These are phyloP conservation scores for Nasonia vitripennis DNA, from an alignment of 1,140 invertebrate genomes.

Conservation along the genomic window DNA sequence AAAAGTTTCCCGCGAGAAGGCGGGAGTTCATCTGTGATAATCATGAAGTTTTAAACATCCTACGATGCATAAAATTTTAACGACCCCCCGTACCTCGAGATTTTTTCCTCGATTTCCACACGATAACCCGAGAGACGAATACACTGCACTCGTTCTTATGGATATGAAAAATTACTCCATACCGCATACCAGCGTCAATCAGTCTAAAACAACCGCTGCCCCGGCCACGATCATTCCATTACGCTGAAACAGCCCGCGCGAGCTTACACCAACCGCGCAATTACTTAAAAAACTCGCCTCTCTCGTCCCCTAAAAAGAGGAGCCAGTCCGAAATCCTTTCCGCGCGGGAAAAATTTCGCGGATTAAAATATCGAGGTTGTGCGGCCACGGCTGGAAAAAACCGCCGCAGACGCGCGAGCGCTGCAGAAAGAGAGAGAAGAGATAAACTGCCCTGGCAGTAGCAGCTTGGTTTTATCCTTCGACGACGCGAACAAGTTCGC, in stretches of 20 bases:
- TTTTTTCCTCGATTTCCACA: conserved; percentile 7
- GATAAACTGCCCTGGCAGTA: conserved; percentile 29
- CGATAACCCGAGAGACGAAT: neutral
- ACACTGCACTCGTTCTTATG: neutral
- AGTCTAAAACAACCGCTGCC: too few species aligned
- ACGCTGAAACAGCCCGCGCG: neutral
- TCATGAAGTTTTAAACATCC: conserved; percentile 31
- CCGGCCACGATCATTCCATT: neutral
- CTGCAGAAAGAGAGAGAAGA: neutral
- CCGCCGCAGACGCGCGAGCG: neutral
- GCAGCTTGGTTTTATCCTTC: conserved; percentile 31
- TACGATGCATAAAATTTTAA: conserved; percentile 39
- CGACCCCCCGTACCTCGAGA: neutral
- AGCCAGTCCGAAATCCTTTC: neutral
- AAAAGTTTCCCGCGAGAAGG: conserved; percentile 8
- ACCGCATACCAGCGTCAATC: too few species aligned
- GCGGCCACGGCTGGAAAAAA: neutral
- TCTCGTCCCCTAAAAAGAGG: neutral
- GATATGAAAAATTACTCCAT: too few species aligned
- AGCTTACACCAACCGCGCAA: neutral
- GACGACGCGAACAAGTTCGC: conserved; percentile 16
- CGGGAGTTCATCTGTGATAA: conserved; percentile 42
- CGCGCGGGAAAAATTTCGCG: conserved; percentile 23
- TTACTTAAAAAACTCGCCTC: neutral
- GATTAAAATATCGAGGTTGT: conserved; percentile 47